Percentiles rank a stretch among this genome's conserved stretches.
Conservation (phyloP, 1,140 invertebrate species). For the Wiebesia pumilae region DNA sequence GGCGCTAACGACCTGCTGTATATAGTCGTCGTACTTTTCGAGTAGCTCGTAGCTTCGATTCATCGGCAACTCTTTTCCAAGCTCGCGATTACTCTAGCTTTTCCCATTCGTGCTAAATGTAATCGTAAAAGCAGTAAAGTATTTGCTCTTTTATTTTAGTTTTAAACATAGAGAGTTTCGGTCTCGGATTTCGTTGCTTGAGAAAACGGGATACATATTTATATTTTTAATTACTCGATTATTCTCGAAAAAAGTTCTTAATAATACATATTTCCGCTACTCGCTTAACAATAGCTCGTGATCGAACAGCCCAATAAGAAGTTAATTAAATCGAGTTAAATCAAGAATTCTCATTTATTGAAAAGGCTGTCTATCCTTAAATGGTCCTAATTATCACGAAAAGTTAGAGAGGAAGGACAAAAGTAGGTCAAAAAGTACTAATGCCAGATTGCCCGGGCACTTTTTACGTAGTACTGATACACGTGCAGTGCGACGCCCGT, state of each 20-base stretch:
- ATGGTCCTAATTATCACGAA: background rate
- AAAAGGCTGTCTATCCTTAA: background rate
- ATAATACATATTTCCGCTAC: too few species aligned
- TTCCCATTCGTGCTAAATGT: background rate
- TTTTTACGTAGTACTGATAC: background rate
- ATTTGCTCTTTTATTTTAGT: background rate
- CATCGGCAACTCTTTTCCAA: background rate
- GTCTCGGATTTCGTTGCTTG: too few species aligned
- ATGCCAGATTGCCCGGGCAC: too few species aligned
- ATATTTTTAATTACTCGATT: too few species aligned
- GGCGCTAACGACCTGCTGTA: background rate
- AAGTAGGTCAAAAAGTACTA: background rate
- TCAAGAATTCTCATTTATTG: background rate
- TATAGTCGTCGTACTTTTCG: background rate
- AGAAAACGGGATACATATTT: too few species aligned
- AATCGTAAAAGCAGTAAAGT: background rate
- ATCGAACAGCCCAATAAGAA: background rate
- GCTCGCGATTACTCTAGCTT: background rate
- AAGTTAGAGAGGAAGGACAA: background rate
- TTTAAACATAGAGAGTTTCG: too few species aligned
- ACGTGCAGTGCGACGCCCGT: background rate
- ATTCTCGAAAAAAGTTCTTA: too few species aligned
- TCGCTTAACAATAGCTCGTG: too few species aligned
- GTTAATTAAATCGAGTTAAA: background rate
- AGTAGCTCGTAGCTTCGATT: background rate